Conservation (phyloP, 2,888 invertebrate species). For the Trisateles emortualis region DNA sequence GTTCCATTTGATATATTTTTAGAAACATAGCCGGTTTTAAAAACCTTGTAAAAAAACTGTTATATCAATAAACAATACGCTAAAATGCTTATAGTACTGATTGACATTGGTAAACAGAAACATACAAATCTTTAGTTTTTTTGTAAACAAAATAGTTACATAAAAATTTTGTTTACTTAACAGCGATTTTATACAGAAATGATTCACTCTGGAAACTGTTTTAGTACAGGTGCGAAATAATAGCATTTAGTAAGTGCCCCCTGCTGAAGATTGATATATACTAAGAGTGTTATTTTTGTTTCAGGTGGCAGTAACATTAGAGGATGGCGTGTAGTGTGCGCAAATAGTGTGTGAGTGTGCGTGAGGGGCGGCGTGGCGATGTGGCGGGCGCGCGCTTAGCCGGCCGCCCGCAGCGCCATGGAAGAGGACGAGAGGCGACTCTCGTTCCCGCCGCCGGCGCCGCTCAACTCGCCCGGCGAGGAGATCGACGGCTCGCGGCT, state of each 20-base stretch:
- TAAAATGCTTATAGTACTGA: background rate
- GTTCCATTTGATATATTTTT: background rate
- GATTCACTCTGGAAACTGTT: constrained; percentile 35
- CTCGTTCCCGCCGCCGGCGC: constrained; percentile 85
- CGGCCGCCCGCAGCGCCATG: constrained; percentile 70
- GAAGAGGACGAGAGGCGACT: constrained; percentile 85
- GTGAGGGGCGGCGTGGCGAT: constrained; percentile 53
- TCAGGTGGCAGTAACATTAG: constrained; percentile 76
- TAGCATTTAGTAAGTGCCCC: constrained; percentile 19
- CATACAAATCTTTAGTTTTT: constrained; percentile 8
- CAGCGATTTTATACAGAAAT: constrained; percentile 37
- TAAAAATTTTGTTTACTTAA: constrained; percentile 40
- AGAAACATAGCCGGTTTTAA: background rate
- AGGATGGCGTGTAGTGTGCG: constrained; percentile 73
- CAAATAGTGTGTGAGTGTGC: constrained; percentile 67
- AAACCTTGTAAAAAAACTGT: background rate
- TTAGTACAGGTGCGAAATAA: constrained; percentile 36
- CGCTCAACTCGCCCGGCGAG: constrained; percentile 84
- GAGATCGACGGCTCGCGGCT: constrained; percentile 85
- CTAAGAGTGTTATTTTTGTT: constrained; percentile 47
- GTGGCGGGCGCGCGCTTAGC: constrained; percentile 76
- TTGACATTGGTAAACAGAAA: constrained; percentile 20
- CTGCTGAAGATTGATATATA: constrained; percentile 26
- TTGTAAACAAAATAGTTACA: constrained; percentile 23
- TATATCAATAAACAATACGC: background rate